Base-by-base conservation (phyloP, 2,888 invertebrate species). In the Sinelater perroti region DNA sequence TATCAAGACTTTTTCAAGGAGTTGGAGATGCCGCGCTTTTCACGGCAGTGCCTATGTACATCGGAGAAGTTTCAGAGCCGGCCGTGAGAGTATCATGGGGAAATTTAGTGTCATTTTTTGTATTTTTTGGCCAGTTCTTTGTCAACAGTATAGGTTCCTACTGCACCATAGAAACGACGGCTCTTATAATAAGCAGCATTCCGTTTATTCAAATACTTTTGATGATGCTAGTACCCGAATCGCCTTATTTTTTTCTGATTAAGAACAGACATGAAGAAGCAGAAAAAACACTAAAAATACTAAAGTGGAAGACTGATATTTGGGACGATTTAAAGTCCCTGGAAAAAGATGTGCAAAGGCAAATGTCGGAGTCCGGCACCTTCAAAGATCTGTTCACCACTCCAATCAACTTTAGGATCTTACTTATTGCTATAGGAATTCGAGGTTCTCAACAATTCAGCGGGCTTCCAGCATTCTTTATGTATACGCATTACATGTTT, bases 221-320 rank as follows among this genome's bases (percentile, higher is more conserved):
- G 2, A 14, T 87, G 72, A 7, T 30, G 10, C 83, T 83, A 70
- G 78, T 88, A 71, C 89, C 89, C 8, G 89, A 89, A 78, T 67
- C 71, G 1, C 75, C 75, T 0, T 74, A 73, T 47, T 73, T 64
- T 44, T 65, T 64, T 26, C 51, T 73, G 3, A 70, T 67, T 60
- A 68, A 70, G 54, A 67, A 65, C 0, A 63, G 67, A 33, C 33
- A 59, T 4, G 68, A 68, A 2, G 65, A 70, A 35, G 74, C 75
- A 1, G 62, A 61, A 53, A 53, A 47, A 11, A 66, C 71, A 0
- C 60, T 75, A 36, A 62, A 64, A 28, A 61, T 49, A 46, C 50
- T 75, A 3, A 11, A 53, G 42, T 42, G 57, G 26, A 31, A 45
- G 18, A 10, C 21, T 13, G 33, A 73, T 30, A 62, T 73, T 0